Evolutionary conservation across 2,888 invertebrate species (phyloP).

Genomic region (Steromphala cineraria): DNA sequence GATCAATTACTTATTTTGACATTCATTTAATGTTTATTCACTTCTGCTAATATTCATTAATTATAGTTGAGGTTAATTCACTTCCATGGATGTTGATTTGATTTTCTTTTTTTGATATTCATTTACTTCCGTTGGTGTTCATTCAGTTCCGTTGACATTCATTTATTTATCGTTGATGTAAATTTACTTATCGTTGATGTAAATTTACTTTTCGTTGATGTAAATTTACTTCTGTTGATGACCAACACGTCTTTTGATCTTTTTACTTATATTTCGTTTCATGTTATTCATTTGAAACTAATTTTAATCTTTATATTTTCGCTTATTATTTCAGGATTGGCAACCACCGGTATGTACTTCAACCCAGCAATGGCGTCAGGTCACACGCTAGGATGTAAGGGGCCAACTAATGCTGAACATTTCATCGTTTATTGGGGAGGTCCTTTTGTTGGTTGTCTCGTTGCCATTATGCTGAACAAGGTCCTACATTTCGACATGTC

Average conservation of each 20-base stretch:
- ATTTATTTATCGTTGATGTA: no score
- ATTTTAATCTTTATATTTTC: neutral
- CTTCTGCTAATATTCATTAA: no score
- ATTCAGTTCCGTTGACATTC: no score
- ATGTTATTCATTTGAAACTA: no score
- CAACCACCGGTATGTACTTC: conserved; percentile 94
- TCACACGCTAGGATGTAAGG: conserved; percentile 91
- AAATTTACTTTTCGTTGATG: neutral
- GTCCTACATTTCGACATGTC: conserved; percentile 54
- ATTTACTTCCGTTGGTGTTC: no score
- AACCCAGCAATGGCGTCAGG: conserved; percentile 95
- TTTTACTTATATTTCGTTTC: neutral
- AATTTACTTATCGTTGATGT: neutral
- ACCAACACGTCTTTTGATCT: neutral
- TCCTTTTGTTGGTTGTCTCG: conserved; percentile 80
- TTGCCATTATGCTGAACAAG: conserved; percentile 52
- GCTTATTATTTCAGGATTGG: conserved; percentile 82
- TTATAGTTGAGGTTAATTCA: no score
- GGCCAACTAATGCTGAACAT: conserved; percentile 88
- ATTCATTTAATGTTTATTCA: no score
- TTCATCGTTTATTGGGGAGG: conserved; percentile 94
- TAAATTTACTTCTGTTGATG: neutral
- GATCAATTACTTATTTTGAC: no score
- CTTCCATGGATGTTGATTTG: no score
- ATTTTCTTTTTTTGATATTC: no score